Evolutionary conservation across 2,888 invertebrate species (phyloP), one percentile per base, ranked within the genome.

Genomic region (Celastrina argiolus): DNA sequence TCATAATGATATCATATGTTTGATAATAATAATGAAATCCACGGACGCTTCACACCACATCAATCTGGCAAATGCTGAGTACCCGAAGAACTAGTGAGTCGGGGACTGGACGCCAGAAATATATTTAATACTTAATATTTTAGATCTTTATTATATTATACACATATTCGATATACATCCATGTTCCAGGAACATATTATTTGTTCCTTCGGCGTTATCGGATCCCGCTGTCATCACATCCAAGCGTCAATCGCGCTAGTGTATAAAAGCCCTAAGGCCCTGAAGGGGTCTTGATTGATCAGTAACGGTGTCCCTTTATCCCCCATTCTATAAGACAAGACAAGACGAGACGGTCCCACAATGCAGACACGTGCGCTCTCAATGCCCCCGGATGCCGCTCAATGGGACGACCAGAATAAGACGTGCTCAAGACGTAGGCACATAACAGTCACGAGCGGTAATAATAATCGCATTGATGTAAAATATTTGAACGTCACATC

Each of bases 301-400:
- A 22, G 22, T 51, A 51, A 51, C 51, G 51, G 51, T 51, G 8
- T 4, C 45, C 45, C 51, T 51, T 51, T 51, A 51, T 51, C 7
- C 22, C 22, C 12, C 14, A 26, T 51, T 51, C 51, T 51, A 45
- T 45, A 12, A 5, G 51, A 26, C 22, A 16, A 51, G 51, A 51
- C 51, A 36, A 36, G 36, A 36, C 31, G n/a, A n/a, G n/a, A 31
- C 31, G 31, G 31, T 4, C 10, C 36, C 36, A 36, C 36, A 51
- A 61, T 61, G 81, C 77, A 73, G 78, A 80, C 89, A 89, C 88
- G 89, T 90, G 89, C 79, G 83, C 76, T 74, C 76, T 89, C 80
- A 89, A 90, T 86, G 76, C 78, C 83, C 83, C 86, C 88, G 87
- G 88, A 87, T 87, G 74, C 81, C 74, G 74, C 51, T 65, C 65